phyloP scores from a whole-genome alignment of 2,113 vertebrate species.

The Zosterops lateralis region DNA sequence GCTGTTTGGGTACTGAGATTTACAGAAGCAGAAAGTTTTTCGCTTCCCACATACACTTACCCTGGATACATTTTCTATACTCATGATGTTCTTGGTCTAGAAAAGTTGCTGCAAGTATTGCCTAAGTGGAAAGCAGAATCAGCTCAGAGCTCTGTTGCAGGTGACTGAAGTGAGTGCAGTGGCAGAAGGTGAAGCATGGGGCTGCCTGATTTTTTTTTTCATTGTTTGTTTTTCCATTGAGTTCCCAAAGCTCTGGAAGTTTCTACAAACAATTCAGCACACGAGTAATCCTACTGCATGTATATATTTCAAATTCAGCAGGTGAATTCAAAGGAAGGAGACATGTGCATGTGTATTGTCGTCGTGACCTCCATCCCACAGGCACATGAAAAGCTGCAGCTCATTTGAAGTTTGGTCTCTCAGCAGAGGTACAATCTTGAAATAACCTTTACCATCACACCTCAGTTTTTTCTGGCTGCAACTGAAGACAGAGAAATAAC shows the following conservation, averaged over 20 bases:
- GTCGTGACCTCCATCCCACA: fast-evolving
- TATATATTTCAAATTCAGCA: background rate
- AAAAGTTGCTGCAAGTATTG: background rate
- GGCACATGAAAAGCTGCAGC: background rate
- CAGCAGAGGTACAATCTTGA: background rate
- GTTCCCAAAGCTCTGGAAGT: background rate
- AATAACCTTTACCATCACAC: background rate
- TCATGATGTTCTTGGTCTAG: background rate
- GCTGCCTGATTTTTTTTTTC: background rate
- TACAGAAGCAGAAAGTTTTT: background rate
- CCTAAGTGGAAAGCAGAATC: background rate
- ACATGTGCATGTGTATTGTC: fast-evolving
- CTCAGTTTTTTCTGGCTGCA: background rate
- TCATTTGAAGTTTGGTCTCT: background rate
- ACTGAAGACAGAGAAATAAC: background rate
- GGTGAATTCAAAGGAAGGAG: background rate
- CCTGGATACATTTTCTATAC: background rate
- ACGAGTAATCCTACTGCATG: background rate
- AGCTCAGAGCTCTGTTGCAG: background rate
- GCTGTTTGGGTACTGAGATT: background rate
- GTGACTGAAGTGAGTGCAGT: background rate
- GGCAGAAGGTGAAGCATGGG: background rate
- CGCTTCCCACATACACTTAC: background rate
- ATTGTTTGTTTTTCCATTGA: background rate
- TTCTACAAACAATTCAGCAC: background rate